phyloP scores from a whole-genome alignment of 2,797 vertebrate genomes.

The Phalloptychus januarius region DNA sequence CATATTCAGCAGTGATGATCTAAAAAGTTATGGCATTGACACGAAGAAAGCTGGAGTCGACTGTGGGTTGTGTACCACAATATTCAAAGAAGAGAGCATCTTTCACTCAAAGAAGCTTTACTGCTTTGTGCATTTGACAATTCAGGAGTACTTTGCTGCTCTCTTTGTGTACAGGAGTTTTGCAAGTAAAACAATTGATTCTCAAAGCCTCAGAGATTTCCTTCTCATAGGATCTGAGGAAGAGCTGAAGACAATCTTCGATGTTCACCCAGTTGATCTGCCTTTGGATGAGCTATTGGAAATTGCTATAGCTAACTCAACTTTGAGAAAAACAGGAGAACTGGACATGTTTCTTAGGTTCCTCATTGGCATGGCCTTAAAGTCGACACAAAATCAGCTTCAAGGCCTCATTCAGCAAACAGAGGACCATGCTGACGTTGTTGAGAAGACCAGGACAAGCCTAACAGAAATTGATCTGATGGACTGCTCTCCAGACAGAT shows the following conservation, averaged over 20 bases:
- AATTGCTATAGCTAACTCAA: constrained; percentile 28
- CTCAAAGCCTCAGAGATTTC: constrained; percentile 33
- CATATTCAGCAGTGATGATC: constrained; percentile 25
- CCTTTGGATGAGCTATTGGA: constrained; percentile 34
- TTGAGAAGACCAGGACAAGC: constrained; percentile 12
- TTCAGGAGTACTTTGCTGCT: constrained; percentile 65
- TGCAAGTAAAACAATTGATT: constrained; percentile 3
- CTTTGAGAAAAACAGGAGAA: constrained; percentile 11
- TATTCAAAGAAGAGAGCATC: constrained; percentile 39
- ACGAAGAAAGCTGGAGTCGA: constrained; percentile 25
- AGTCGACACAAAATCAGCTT: background rate
- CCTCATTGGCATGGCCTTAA: constrained; percentile 36
- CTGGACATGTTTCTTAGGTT: constrained; percentile 52
- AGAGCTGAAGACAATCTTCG: constrained; percentile 11
- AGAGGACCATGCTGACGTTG: background rate
- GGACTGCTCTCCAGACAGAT: constrained; percentile 25
- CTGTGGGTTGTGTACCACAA: constrained; percentile 51
- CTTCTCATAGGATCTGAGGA: constrained; percentile 11
- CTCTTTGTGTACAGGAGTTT: constrained; percentile 53
- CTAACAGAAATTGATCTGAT: background rate
- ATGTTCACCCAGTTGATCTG: constrained; percentile 23
- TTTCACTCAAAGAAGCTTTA: constrained; percentile 39
- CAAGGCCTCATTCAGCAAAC: constrained; percentile 25
- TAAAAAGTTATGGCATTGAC: constrained; percentile 32
- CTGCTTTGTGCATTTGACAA: constrained; percentile 65